Evolutionary conservation across 2,888 invertebrate species (phyloP).

Genomic region (Archips xylosteana): DNA sequence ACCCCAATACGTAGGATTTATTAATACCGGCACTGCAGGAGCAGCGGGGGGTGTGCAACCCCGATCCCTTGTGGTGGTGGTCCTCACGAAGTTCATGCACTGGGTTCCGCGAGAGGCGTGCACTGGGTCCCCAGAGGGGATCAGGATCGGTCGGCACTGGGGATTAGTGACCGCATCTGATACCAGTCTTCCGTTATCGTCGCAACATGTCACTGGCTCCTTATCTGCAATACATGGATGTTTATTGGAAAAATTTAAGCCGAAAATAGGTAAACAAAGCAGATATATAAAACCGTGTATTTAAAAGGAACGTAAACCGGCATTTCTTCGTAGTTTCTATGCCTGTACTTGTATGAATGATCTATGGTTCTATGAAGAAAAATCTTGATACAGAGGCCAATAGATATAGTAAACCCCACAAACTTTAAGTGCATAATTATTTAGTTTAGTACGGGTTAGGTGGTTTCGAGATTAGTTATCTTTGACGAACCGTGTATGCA

Average conservation of each 20-base stretch:
- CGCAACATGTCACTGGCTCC: slow-evolving; percentile 69
- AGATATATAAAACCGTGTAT: not conserved
- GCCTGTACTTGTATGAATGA: no score
- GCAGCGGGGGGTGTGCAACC: slow-evolving; percentile 89
- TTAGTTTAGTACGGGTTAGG: no score
- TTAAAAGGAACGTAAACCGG: not conserved
- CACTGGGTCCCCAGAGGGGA: slow-evolving; percentile 71
- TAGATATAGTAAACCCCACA: no score
- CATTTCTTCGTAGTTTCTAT: not conserved
- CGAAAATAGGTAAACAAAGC: not conserved
- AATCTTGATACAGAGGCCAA: no score
- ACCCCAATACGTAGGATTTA: no score
- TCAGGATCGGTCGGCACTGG: slow-evolving; percentile 70
- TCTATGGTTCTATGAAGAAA: no score
- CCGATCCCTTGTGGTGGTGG: slow-evolving; percentile 88
- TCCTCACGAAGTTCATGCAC: slow-evolving; percentile 91
- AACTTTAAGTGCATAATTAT: no score
- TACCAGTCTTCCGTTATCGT: slow-evolving; percentile 67
- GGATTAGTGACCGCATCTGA: slow-evolving; percentile 65
- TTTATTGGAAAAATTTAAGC: not conserved
- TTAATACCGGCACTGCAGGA: slow-evolving; percentile 77
- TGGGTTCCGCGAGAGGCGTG: slow-evolving; percentile 82
- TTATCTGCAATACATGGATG: slow-evolving; percentile 57
- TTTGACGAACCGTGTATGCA: no score
- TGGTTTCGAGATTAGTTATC: no score